Percentiles rank a stretch among this genome's conserved stretches.
Evolutionary conservation across 2,888 invertebrate genomes (phyloP).

Genomic region (Sturmia bella): DNA sequence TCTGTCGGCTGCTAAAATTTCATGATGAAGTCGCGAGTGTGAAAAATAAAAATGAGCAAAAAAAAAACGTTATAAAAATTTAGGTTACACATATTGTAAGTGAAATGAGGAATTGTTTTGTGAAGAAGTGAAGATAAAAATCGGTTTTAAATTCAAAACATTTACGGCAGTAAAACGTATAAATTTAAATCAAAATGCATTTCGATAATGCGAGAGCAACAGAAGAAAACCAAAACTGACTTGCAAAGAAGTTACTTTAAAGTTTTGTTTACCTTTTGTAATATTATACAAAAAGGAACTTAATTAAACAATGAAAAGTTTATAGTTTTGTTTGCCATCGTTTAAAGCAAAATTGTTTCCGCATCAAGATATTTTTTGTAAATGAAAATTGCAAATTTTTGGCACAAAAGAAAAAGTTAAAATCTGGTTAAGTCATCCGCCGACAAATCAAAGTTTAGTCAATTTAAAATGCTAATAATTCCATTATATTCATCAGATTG

Average conservation of each 20-base stretch:
- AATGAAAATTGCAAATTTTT: neutral
- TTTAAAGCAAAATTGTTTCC: constrained; percentile 1
- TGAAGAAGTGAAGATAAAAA: constrained; percentile 17
- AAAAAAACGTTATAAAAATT: constrained; percentile 45
- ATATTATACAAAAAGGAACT: constrained; percentile 30
- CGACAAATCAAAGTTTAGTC: too few relatives aligned
- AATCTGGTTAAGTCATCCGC: too few relatives aligned
- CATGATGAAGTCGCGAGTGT: constrained; percentile 37
- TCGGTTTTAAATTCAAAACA: constrained; percentile 42
- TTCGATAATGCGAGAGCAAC: neutral
- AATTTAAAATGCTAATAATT: too few relatives aligned
- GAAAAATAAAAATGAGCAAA: constrained; percentile 21
- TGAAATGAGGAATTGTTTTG: constrained; percentile 64
- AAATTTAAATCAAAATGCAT: constrained; percentile 32
- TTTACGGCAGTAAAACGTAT: constrained; percentile 14
- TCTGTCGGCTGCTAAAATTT: constrained; percentile 37
- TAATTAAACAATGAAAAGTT: constrained; percentile 26
- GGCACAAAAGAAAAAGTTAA: too few relatives aligned
- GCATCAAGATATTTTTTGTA: neutral
- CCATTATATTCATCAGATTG: too few relatives aligned
- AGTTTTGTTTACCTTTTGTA: neutral
- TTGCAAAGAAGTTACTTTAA: neutral
- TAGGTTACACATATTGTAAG: constrained; percentile 58
- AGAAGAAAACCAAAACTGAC: neutral
- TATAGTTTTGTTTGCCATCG: neutral